Evolutionary conservation across 2,888 invertebrate species (phyloP), one percentile per base, ranked within the genome.

Genomic region (Drosophila anomelani): DNA sequence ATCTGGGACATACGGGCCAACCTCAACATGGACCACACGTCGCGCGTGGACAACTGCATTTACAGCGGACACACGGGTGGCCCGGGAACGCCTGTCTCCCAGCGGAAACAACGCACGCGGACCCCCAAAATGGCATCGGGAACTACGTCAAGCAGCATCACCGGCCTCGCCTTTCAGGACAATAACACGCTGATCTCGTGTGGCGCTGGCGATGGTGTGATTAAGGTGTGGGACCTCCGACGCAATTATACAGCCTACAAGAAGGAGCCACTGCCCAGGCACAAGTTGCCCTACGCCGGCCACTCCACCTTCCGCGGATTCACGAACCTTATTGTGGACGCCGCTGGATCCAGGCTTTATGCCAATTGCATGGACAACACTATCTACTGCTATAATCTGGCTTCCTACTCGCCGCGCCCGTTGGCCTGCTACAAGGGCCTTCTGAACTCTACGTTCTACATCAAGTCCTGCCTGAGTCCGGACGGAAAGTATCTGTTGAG

Each of bases 151-250:
- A 95, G 95, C 92, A 96, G 96, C 91, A 96, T 98, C 58, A 98
- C 98, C 0, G 96, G 96, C 9, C 94, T 98, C 17, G 95, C 95
- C 1, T 98, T 97, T 92, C 97, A 96, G 92, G 95, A 97, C 92
- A 95, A 96, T 69, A 92, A 94, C 76, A 96, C 96, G 6, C 93
- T 98, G 2, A 94, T 97, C 49, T 97, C 98, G 0, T 96, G 97
- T 89, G 97, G 97, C 1, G 96, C 97, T 63, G 96, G 96, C 47
- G 98, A 98, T 92, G 97, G 97, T 0, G 93, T 95, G 75, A 96
- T 98, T 62, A 97, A 97, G 93, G 95, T 96, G 2, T 97, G 97
- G 97, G 98, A 98, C 92, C 91, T 97, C 34, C 93, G 98, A 38
- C 96, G 97, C 90, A 96, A 95, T 88, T 97, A 97, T 90, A 94